A percentile compares a stretch with the other conserved stretches of the same genome.
Conservation (phyloP, 1,140 invertebrate genomes). For the Eupeodes corollae region DNA sequence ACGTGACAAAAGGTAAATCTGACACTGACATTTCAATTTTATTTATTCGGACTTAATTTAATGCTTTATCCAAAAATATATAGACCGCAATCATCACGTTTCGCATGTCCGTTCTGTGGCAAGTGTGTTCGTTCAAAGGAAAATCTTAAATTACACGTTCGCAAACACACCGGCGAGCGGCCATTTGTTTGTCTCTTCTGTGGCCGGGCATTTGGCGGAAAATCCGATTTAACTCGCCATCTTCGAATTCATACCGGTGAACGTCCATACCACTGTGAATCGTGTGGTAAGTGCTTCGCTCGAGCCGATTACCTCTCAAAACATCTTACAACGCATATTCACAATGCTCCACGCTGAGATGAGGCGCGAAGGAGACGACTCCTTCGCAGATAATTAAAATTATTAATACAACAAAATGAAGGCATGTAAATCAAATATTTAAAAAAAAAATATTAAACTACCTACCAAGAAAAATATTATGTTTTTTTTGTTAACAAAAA, state of each 20-base stretch:
- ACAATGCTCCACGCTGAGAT: conserved; percentile 50
- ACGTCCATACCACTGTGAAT: conserved; percentile 77
- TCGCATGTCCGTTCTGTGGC: conserved; percentile 78
- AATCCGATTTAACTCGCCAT: conserved; percentile 75
- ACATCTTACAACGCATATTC: conserved; percentile 78
- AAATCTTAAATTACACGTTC: conserved; percentile 76
- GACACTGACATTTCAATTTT: too few relatives aligned
- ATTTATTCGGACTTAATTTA: not conserved
- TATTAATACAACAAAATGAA: not conserved
- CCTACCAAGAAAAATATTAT: too few relatives aligned
- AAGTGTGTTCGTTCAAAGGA: conserved; percentile 81
- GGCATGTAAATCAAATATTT: not conserved
- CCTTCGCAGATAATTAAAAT: conserved; percentile 37
- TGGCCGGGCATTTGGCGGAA: conserved; percentile 72
- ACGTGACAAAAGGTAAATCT: conserved; percentile 42
- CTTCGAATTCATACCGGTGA: conserved; percentile 71
- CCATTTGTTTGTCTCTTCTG: conserved; percentile 82
- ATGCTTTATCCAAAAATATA: not conserved
- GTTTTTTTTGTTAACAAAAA: too few relatives aligned
- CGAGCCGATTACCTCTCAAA: conserved; percentile 82
- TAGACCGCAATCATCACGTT: conserved; percentile 41
- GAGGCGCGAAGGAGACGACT: conserved; percentile 38
- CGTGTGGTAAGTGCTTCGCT: conserved; percentile 83
- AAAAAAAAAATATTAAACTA: too few relatives aligned
- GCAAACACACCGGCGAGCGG: conserved; percentile 78